Conservation (phyloP, 2,888 invertebrate species). For the Pemphredon lugubris region DNA sequence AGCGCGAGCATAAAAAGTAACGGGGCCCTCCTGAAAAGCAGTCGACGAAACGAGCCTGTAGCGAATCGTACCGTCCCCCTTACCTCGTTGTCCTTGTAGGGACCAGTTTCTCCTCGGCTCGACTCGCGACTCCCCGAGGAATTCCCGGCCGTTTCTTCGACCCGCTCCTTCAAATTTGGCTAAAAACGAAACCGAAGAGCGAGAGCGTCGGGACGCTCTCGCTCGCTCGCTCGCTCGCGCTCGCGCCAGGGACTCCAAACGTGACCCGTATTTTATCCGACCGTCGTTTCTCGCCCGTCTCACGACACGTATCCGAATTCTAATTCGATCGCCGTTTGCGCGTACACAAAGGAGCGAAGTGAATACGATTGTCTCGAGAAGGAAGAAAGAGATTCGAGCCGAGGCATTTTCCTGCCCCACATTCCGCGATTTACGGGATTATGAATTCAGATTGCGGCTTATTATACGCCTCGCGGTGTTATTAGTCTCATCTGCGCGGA, state of each 20-base stretch:
- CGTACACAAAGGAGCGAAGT: too few relatives aligned
- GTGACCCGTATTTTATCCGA: neutral
- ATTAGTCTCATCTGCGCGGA: neutral
- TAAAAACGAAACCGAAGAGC: conserved; percentile 1
- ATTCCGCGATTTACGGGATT: conserved; percentile 7
- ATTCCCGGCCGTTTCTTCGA: conserved; percentile 35
- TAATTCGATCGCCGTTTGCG: too few relatives aligned
- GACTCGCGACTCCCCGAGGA: conserved; percentile 26
- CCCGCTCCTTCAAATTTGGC: conserved; percentile 16
- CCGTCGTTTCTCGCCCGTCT: neutral
- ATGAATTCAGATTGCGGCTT: conserved; percentile 11
- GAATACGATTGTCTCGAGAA: neutral
- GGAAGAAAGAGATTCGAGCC: too few relatives aligned
- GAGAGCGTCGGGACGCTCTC: neutral
- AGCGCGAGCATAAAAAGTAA: conserved; percentile 72
- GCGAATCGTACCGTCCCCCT: conserved; percentile 64
- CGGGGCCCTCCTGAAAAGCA: conserved; percentile 65
- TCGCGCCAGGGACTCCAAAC: neutral
- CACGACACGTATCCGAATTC: neutral
- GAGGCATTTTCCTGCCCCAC: neutral
- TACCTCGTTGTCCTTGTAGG: conserved; percentile 70
- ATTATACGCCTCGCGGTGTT: conserved; percentile 2
- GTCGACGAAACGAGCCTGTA: conserved; percentile 62
- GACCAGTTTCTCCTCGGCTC: conserved; percentile 65
- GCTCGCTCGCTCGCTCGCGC: too few relatives aligned